Percentiles rank a stretch among this genome's conserved stretches.
Conservation (phyloP, 2,113 vertebrate species). For the Corythaixoides concolor region DNA sequence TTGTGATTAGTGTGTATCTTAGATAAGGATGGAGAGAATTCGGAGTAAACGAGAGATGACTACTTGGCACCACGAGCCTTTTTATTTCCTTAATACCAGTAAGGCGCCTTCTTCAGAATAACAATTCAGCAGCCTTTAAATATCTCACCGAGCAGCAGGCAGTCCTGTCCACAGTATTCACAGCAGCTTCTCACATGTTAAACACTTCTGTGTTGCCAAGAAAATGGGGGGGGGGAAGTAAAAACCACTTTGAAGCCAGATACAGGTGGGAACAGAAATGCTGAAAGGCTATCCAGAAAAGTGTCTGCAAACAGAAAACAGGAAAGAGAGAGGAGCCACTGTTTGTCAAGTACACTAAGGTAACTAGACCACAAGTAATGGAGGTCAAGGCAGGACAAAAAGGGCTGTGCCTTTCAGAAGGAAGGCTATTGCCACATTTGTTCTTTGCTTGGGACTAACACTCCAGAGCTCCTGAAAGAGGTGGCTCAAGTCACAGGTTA, state of each 20-base stretch:
- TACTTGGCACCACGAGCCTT: neutral
- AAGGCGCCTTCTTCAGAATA: neutral
- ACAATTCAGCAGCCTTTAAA: neutral
- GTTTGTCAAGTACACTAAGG: fast-evolving
- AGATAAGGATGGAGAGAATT: neutral
- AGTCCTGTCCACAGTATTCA: neutral
- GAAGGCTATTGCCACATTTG: neutral
- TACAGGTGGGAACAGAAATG: neutral
- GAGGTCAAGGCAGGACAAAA: neutral
- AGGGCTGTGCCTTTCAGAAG: neutral
- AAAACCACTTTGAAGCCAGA: neutral
- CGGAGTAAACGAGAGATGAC: neutral
- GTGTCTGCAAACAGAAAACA: neutral
- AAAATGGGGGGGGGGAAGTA: neutral
- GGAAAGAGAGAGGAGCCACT: neutral
- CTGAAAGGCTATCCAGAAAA: neutral
- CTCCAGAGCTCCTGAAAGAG: neutral
- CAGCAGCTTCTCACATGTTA: neutral
- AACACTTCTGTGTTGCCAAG: neutral
- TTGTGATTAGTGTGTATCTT: neutral
- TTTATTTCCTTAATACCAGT: neutral
- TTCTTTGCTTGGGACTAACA: neutral
- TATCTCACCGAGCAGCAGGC: neutral
- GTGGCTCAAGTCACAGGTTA: neutral
- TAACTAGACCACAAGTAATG: neutral